Base-by-base conservation (phyloP, 1,140 invertebrate genomes). In the Drosophila punjabiensis region DNA sequence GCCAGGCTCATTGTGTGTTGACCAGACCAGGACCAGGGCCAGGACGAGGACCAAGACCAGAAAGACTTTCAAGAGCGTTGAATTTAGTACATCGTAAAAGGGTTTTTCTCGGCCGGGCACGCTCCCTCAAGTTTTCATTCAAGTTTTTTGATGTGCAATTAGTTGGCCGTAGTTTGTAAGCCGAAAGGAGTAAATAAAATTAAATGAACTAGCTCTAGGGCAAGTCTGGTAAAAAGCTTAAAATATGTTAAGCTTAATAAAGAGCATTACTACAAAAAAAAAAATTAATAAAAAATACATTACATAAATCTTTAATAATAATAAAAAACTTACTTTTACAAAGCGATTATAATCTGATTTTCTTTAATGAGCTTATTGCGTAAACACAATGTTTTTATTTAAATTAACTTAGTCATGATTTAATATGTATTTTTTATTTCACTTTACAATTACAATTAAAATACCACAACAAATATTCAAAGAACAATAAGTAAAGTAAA, bases 11-110 rank as follows among this genome's bases (percentile, higher is more conserved):
- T 67, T 65, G 69, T 75, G 45, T 39, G 50, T 39, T 70, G 33
- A 52, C 48, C 55, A 28, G 14, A 30, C 47, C 45, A 47, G 24
- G 24, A 3, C 39, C 41, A 18, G 0, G 0, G 45, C 9, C 20
- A 28, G 16, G 14, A 30, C 47, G 20, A 47, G 24, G 24, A 3
- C 39, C 41, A 18, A 0, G 0, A 48, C 9, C 20, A 28, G 16
- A n/a, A n/a, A 33, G 43, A 52, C 45, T 33, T 39, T 70, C 61
- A 48, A 55, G 50, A 56, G 80, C 65, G 70, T 78, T 71, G 65
- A 71, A 65, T 88, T 88, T 84, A 70, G 68, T 85, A 79, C 81
- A 73, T 69, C 78, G 68, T 85, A 85, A 88, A 88, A 80, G 78
- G 66, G 76, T 81, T 88, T 76, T 77, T 83, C 58, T 66, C 47